Base-by-base conservation (phyloP, 1,140 invertebrate species). In the Ruditapes philippinarum region DNA sequence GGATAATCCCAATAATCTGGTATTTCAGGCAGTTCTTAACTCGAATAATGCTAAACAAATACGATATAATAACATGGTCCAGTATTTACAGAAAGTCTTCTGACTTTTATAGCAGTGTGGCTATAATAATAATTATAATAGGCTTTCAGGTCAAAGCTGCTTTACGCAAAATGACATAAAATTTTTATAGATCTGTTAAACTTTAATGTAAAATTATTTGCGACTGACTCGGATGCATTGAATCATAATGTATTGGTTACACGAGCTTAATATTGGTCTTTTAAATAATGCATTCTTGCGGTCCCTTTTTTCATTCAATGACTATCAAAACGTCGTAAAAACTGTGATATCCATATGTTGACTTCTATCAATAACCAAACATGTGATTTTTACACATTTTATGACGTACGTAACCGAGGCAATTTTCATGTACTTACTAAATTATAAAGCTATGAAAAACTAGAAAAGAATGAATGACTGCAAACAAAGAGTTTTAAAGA, bases 81-180 rank as follows among this genome's bases (percentile, higher is more conserved):
- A 74, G 14, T 84, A 84, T 84, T 84, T 84, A 49, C 62, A 36
- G 42, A 73, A 84, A 68, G 40, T 38, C 65, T 73, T 84, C 74
- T 17, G 57, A 65, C 38, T 81, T 60, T 79, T 57, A 81, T 42
- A 38, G 57, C 40, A 17, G 51, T 19, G 40, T 81, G 62, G 79
- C 79, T 62, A 33, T 42, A 19, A 25, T 38, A 19, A 70, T 70
- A 12, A 17, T 57, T 38, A 40, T 40, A 81, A 81, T 57, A 81
- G 51, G 25, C 38, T 81, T 81, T 62, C 36, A 60, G 28, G 62
- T n/a, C n/a, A 70, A 45, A 62, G 12, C 74, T 11, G 31, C 68
- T 84, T 84, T 84, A 74, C n/a, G 68, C 42, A 54, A 73, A 73
- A 74, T 73, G 68, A 73, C 49, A 84, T 73, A 84, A 84, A 84